A percentile compares a stretch with the other conserved stretches of the same genome.
These are phyloP conservation scores for Eospalax fontanierii DNA, from an alignment of 2,797 vertebrate genomes.

Conservation along the genomic window DNA sequence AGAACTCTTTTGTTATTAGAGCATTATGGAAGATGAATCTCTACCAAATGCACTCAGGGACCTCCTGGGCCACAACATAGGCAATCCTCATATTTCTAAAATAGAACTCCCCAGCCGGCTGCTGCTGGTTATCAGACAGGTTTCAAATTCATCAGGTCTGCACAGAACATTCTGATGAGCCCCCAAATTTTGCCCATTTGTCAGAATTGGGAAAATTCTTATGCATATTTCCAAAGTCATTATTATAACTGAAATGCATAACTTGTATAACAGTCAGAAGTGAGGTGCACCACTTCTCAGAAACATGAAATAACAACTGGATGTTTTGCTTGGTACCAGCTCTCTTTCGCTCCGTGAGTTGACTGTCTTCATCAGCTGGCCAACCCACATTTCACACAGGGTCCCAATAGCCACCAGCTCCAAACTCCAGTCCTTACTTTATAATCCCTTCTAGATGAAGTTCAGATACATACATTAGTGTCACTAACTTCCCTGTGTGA, in stretches of 20 bases:
- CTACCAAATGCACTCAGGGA: not conserved
- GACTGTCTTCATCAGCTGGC: not conserved
- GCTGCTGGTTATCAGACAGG: not conserved
- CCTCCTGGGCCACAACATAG: too few species aligned
- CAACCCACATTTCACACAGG: not conserved
- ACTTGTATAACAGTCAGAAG: not conserved
- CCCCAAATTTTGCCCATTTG: not conserved
- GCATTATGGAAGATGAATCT: not conserved
- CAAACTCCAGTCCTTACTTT: not conserved
- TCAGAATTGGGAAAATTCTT: not conserved
- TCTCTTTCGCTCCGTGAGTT: not conserved
- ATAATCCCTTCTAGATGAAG: not conserved
- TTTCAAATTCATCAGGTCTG: not conserved
- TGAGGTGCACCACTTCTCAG: not conserved
- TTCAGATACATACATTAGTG: not conserved
- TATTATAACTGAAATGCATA: not conserved
- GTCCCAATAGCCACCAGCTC: not conserved
- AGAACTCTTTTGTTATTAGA: not conserved
- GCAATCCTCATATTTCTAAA: not conserved
- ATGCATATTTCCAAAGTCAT: not conserved
- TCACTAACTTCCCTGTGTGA: not conserved
- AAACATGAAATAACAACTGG: not conserved
- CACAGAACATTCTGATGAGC: not conserved
- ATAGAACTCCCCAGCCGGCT: not conserved
- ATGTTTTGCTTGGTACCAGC: not conserved